Percentiles rank a stretch among this genome's conserved stretches.
These are phyloP conservation scores for Aphidius ervi DNA, from an alignment of 1,140 invertebrate species.

Conservation along the genomic window DNA sequence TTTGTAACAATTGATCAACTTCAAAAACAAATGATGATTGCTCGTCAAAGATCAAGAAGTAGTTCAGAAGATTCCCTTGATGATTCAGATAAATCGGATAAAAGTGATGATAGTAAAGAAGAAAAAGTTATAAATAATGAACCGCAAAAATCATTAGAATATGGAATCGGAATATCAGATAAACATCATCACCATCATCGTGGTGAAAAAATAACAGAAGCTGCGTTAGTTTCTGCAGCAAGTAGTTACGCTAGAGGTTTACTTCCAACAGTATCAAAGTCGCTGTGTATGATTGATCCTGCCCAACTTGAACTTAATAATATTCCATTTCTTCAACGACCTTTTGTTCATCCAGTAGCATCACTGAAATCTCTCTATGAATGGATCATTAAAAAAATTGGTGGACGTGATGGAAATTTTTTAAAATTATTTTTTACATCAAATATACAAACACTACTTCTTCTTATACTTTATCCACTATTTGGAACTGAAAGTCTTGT, in stretches of 20 bases:
- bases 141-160: no score
- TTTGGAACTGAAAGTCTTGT: slow-evolving; percentile 63
- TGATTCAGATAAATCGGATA: not conserved
- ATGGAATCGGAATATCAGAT: no score
- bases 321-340: slow-evolving; percentile 65
- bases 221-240: slow-evolving; percentile 74
- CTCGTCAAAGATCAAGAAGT: not conserved
- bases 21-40: not conserved
- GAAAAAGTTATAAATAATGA: not conserved
- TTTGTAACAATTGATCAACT: slow-evolving; percentile 79
- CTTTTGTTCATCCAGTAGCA: slow-evolving; percentile 66
- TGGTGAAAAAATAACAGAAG: slow-evolving; percentile 73
- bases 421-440: slow-evolving; percentile 54
- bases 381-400: slow-evolving; percentile 62
- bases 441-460: slow-evolving; percentile 61
- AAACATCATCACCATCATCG: slow-evolving; percentile 43
- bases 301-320: slow-evolving; percentile 62
- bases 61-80: not conserved
- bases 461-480: slow-evolving; percentile 67
- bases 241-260: slow-evolving; percentile 74
- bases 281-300: slow-evolving; percentile 66
- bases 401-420: slow-evolving; percentile 53
- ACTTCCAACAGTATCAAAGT: slow-evolving; percentile 70
- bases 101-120: not conserved
- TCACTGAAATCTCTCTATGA: slow-evolving; percentile 66